These are phyloP conservation scores for Clarias macrocephalus DNA, from an alignment of 2,113 vertebrate genomes.

Conservation along the genomic window DNA sequence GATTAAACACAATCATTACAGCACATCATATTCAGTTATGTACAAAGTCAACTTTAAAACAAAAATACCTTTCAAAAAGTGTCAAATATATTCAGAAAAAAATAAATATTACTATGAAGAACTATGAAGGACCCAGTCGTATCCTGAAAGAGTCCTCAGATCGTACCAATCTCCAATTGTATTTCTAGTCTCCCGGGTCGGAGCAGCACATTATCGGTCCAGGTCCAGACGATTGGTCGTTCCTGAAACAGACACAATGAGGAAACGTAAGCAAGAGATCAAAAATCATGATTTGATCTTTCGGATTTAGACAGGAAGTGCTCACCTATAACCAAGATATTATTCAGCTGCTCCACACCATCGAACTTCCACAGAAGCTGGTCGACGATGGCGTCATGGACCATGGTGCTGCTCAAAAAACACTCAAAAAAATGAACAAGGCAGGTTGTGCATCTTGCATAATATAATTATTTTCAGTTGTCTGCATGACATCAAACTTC, in stretches of 20 bases:
- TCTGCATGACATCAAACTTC: constrained; percentile 74
- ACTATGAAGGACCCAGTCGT: not conserved
- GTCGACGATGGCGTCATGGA: constrained; percentile 96
- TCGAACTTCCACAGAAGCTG: constrained; percentile 96
- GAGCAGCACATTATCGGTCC: constrained; percentile 91
- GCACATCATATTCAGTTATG: too few relatives aligned
- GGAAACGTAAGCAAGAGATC: constrained; percentile 19
- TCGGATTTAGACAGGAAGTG: not conserved
- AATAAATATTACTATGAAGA: not conserved
- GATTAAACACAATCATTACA: too few relatives aligned
- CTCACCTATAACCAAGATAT: constrained; percentile 90
- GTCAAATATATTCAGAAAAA: too few relatives aligned
- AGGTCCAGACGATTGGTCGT: constrained; percentile 98
- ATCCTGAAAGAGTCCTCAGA: not conserved
- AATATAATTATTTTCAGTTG: constrained; percentile 21
- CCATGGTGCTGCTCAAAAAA: constrained; percentile 82
- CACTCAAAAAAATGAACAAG: too few relatives aligned
- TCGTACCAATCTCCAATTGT: constrained; percentile 97
- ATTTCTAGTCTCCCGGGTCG: constrained; percentile 93
- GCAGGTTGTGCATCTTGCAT: too few relatives aligned
- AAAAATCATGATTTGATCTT: not conserved
- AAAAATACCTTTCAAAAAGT: too few relatives aligned
- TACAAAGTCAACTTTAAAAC: too few relatives aligned
- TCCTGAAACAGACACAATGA: constrained; percentile 70
- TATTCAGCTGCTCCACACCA: constrained; percentile 81